Evolutionary conservation across 2,113 vertebrate species (phyloP).

Genomic region (Centropus unirufus): DNA sequence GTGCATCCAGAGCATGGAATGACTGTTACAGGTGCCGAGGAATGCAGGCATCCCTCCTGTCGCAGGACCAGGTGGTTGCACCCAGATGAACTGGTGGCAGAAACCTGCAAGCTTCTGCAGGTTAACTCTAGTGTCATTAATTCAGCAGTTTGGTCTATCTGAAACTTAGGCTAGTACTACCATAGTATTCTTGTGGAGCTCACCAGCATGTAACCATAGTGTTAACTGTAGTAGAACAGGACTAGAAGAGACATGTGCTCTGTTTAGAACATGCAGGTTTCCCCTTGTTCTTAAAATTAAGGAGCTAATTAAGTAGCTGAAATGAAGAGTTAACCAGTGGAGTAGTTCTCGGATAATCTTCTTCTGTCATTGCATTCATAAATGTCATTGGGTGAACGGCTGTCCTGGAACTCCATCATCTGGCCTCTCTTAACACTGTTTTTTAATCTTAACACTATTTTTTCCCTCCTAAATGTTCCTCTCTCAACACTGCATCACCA

Average conservation of each 20-base stretch:
- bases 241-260: not conserved
- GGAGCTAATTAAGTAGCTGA: too few species aligned
- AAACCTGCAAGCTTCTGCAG: not conserved
- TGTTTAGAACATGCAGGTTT: not conserved
- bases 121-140: not conserved
- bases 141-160: not conserved
- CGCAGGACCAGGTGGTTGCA: not conserved
- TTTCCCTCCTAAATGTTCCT: not conserved
- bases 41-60: not conserved
- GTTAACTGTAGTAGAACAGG: not conserved
- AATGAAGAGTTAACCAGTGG: not conserved
- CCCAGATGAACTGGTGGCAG: not conserved
- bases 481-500: not conserved
- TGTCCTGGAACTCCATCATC: not conserved
- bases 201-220: not conserved
- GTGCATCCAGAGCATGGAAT: not conserved
- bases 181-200: not conserved
- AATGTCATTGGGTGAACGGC: not conserved
- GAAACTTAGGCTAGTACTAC: not conserved
- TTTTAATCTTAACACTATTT: not conserved
- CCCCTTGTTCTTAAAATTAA: not conserved
- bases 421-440: accelerated
- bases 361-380: not conserved
- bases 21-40: not conserved
- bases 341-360: not conserved